phyloP scores from a whole-genome alignment of 37 sponge, comb jelly and placozoan genomes.

The Halisarca cf. caerulea region DNA sequence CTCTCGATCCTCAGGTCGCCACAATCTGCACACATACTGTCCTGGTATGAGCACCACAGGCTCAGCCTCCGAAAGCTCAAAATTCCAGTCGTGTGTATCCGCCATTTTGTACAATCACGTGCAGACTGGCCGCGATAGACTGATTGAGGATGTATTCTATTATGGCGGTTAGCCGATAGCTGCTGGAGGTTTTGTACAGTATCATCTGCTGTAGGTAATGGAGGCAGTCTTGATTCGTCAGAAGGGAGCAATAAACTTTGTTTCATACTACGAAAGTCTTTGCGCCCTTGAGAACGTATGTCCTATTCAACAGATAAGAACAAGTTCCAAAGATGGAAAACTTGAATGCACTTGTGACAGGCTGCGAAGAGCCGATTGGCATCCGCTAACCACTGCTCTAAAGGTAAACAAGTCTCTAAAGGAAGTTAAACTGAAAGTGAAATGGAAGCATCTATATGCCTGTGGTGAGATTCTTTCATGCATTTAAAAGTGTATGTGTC shows the following conservation, averaged over 20 bases:
- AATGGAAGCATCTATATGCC: constrained; percentile 30
- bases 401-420: constrained; percentile 63
- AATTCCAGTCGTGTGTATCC: neutral
- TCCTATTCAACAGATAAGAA: constrained; percentile 49
- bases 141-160: neutral
- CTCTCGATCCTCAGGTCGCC: constrained; percentile 47
- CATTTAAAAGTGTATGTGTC: neutral
- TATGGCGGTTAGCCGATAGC: no score
- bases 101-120: neutral
- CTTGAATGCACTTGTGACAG: constrained; percentile 58
- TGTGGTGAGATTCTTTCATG: neutral
- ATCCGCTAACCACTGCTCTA: constrained; percentile 62
- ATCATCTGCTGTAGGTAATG: no score
- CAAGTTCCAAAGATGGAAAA: constrained; percentile 35
- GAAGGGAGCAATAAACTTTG: constrained; percentile 54
- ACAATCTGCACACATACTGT: constrained; percentile 23
- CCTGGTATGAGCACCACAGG: neutral
- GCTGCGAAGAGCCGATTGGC: constrained; percentile 63
- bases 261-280: constrained; percentile 73
- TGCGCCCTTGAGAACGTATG: constrained; percentile 70
- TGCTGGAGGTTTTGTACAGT: no score
- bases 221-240: constrained; percentile 48
- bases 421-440: constrained; percentile 33
- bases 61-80: neutral
- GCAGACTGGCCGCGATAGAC: no score